phyloP scores from a whole-genome alignment of 2,797 vertebrate genomes.

The Centropyge bicolor region DNA sequence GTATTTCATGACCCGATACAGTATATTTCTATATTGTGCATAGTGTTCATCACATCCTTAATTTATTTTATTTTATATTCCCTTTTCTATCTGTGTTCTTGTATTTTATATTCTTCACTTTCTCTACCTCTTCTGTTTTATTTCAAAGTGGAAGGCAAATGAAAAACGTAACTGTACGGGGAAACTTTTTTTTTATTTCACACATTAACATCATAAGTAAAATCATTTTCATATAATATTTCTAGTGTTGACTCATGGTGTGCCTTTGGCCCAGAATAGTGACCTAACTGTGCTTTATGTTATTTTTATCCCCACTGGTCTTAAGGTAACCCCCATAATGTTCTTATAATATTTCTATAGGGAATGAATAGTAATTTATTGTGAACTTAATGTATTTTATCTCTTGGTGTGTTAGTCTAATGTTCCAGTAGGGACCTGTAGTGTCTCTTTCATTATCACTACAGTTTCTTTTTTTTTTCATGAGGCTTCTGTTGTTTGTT shows the following conservation, averaged over 20 bases:
- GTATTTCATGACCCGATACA: too few relatives aligned
- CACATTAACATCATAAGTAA: neutral
- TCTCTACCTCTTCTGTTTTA: too few relatives aligned
- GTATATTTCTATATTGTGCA: too few relatives aligned
- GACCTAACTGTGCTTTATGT: neutral
- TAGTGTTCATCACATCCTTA: too few relatives aligned
- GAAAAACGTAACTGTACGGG: too few relatives aligned
- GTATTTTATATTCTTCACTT: too few relatives aligned
- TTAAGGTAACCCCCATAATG: neutral
- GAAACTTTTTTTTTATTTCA: neutral
- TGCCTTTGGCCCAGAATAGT: neutral
- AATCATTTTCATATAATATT: neutral
- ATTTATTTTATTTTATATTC: too few relatives aligned
- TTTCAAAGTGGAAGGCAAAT: too few relatives aligned
- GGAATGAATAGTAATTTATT: neutral
- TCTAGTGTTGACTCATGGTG: neutral
- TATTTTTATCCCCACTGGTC: neutral
- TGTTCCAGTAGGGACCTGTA: constrained; percentile 27
- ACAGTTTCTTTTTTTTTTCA: neutral
- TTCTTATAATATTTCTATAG: neutral
- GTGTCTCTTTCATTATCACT: constrained; percentile 11
- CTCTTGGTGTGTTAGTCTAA: constrained; percentile 29
- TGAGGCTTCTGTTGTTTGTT: neutral
- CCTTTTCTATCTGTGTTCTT: too few relatives aligned
- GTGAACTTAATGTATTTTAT: constrained; percentile 24